Percentiles rank a stretch among this genome's conserved stretches.
phyloP scores from a whole-genome alignment of 2,797 vertebrate genomes.

The Syndactyla subalaris region DNA sequence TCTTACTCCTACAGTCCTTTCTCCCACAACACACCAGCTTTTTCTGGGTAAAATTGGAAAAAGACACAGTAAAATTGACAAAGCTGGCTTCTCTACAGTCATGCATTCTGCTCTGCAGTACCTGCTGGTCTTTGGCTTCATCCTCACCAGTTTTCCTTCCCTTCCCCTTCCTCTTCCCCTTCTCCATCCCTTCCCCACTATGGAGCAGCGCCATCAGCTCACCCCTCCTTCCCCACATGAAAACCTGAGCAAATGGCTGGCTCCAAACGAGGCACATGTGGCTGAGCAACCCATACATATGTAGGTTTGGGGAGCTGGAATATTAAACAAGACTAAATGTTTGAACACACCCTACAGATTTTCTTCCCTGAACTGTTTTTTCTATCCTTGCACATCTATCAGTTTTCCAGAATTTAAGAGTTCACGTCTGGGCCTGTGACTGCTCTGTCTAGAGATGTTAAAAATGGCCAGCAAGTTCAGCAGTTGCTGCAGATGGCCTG shows the following conservation, averaged over 20 bases:
- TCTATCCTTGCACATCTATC: not conserved
- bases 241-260: not conserved
- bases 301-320: not conserved
- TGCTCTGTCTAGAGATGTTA: not conserved
- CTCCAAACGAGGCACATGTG: rapidly evolving
- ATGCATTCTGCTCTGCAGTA: not conserved
- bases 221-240: not conserved
- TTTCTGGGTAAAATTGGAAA: not conserved
- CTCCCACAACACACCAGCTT: rapidly evolving
- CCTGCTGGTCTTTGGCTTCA: not conserved
- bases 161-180: not conserved
- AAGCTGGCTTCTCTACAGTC: not conserved
- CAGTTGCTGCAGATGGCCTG: not conserved
- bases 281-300: not conserved
- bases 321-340: not conserved
- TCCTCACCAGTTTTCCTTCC: not conserved
- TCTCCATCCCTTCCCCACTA: not conserved
- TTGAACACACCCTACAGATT: not conserved
- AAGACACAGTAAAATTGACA: not conserved
- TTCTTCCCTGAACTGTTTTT: conserved; percentile 2
- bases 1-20: not conserved
- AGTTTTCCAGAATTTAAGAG: not conserved
- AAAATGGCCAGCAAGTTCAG: not conserved
- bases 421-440: rapidly evolving
- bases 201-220: not conserved